Evolutionary conservation across 2,113 vertebrate genomes (phyloP).

Genomic region (Lagopus muta): DNA sequence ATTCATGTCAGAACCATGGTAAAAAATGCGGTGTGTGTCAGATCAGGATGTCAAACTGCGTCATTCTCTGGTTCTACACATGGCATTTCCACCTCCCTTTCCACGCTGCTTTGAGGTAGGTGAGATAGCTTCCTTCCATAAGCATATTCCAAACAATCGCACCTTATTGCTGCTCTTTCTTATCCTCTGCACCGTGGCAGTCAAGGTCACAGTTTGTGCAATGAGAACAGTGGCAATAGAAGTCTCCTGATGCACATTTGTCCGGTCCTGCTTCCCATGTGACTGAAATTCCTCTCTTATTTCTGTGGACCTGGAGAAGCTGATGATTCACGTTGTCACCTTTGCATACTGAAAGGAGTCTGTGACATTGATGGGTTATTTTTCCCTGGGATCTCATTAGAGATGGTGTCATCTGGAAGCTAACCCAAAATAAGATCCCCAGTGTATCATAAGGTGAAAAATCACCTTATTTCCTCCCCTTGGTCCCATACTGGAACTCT

Average conservation of each 20-base stretch:
- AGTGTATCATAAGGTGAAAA: not conserved
- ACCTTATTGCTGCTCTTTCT: accelerated
- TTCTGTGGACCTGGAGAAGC: not conserved
- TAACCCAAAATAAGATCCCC: not conserved
- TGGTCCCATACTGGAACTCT: not conserved
- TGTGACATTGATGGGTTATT: accelerated
- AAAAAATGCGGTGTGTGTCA: not conserved
- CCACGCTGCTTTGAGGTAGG: not conserved
- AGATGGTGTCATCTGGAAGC: not conserved
- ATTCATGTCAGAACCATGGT: accelerated
- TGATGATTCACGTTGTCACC: not conserved
- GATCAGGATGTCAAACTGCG: not conserved
- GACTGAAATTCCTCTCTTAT: not conserved
- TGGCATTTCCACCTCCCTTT: not conserved
- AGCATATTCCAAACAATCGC: not conserved
- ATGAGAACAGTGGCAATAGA: accelerated
- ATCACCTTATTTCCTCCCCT: not conserved
- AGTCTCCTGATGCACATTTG: not conserved
- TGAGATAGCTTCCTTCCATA: accelerated
- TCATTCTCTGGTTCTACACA: accelerated
- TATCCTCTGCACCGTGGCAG: accelerated
- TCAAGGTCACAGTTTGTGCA: accelerated
- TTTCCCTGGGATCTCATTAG: not conserved
- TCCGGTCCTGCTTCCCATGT: not conserved
- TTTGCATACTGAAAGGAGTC: not conserved